Evolutionary conservation across 2,888 invertebrate genomes (phyloP), one percentile per base, ranked within the genome.

Genomic region (Eupithecia subfuscata): DNA sequence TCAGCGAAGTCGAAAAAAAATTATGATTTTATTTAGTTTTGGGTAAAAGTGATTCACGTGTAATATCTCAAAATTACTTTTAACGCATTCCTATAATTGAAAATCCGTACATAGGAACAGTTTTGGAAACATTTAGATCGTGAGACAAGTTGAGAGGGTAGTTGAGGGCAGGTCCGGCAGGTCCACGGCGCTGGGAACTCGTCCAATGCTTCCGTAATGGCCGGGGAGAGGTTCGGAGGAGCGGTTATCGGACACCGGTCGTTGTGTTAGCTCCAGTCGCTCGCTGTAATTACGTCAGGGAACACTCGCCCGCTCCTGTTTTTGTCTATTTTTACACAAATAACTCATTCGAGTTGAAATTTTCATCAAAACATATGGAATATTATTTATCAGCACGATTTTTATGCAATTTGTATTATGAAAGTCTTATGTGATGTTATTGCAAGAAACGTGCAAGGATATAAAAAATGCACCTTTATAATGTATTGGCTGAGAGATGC

Each of bases 221-320:
- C 25, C 25, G 30, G 60, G 73, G 86, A 82, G 69, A 77, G 79
- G n/a, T 48, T n/a, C 48, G 18, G 18, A 48, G 48, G 18, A 48
- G 48, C 84, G 84, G 83, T 88, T 89, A 88, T 87, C 89, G 89
- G 86, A 84, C 90, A 88, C 75, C 89, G 91, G 91, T 91, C 92
- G 91, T 92, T 91, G 91, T 92, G 90, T 92, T 92, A 92, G 88
- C 83, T 82, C 84, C 90, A 90, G 88, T 89, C 90, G 87, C 86
- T 85, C 89, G 78, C 85, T 81, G 89, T 94, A 94, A 94, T 94
- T 93, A 92, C 93, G 92, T 93, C 89, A 89, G 94, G 93, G 94
- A 94, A 92, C 92, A 77, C 77, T 74, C 64, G 40, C 48, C 67
- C 45, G 74, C 70, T 75, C 75, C 77, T 75, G 77, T 75, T 77